phyloP scores from a whole-genome alignment of 1,140 invertebrate genomes.

The Dufourea novaeangliae region DNA sequence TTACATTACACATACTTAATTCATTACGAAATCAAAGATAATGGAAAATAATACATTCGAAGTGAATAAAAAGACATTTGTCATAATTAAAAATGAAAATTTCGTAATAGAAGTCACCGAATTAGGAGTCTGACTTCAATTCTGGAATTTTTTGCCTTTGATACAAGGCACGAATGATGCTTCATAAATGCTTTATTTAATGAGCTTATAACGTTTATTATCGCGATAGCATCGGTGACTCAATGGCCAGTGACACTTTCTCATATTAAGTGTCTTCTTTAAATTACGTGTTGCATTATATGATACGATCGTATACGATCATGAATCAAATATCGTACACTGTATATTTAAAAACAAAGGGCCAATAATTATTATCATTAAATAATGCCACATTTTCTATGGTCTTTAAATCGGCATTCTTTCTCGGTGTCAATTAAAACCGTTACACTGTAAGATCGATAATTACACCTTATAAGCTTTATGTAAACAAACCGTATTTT shows the following conservation, averaged over 20 bases:
- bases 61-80: too few species aligned
- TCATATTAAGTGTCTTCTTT: neutral
- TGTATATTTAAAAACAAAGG: neutral
- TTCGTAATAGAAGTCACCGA: neutral
- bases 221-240: constrained; percentile 13
- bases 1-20: too few species aligned
- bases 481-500: neutral
- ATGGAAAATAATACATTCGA: too few species aligned
- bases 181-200: constrained; percentile 14
- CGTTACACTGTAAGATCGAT: neutral
- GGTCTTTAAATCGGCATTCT: neutral
- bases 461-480: neutral
- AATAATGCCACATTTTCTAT: neutral
- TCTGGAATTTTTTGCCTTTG: neutral
- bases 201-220: constrained; percentile 20
- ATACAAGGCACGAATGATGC: neutral
- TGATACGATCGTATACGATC: neutral
- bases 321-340: neutral
- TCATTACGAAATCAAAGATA: too few species aligned
- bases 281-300: neutral
- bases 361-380: neutral
- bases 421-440: neutral
- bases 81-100: neutral
- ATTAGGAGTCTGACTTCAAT: too few species aligned
- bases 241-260: constrained; percentile 12